Base-by-base conservation (phyloP, 2,888 invertebrate genomes). In the Heliconius charithonia region DNA sequence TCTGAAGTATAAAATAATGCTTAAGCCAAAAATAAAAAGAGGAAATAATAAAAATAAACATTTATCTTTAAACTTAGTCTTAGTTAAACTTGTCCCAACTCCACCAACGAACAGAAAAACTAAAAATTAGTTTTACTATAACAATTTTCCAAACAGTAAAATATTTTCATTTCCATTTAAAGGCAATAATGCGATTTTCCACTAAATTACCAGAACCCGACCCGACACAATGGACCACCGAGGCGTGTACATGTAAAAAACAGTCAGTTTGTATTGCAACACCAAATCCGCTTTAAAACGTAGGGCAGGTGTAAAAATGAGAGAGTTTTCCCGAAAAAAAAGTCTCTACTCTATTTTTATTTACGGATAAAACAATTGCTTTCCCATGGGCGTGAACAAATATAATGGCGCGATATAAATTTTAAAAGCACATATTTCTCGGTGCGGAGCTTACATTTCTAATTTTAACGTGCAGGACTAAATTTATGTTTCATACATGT, bases 401-500 rank as follows among this genome's bases (percentile, higher is more conserved):
- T 89, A 87, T 90, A 91, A 91, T 91, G 86, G 83, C 67, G 77
- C 86, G 85, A 85, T 89, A 91, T 91, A 93, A 90, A 93, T 92
- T 93, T 90, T 90, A 92, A 91, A 91, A 87, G 89, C 90, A 88
- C 92, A 93, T 92, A 93, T 91, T 91, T 93, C 91, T 92, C 88
- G 83, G 87, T 87, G 84, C 87, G 85, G 84, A 86, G 90, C 90
- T 90, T 91, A 92, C 92, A 91, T 92, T 93, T 94, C 93, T 94
- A 93, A 94, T 93, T 94, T 93, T 92, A 93, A 93, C 93, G 91
- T 85, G 89, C 90, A 88, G 89, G 89, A 87, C 89, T 84, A 87
- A 93, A 94, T 94, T 94, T 93, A 94, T 93, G 92, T 85, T 82
- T 82, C 86, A 85, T 91, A 90, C 94, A 94, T 90, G 92, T 94